A percentile compares a stretch with the other conserved stretches of the same genome.
These are phyloP conservation scores for Pasiphila rectangulata DNA, from an alignment of 2,888 invertebrate genomes.

Conservation along the genomic window DNA sequence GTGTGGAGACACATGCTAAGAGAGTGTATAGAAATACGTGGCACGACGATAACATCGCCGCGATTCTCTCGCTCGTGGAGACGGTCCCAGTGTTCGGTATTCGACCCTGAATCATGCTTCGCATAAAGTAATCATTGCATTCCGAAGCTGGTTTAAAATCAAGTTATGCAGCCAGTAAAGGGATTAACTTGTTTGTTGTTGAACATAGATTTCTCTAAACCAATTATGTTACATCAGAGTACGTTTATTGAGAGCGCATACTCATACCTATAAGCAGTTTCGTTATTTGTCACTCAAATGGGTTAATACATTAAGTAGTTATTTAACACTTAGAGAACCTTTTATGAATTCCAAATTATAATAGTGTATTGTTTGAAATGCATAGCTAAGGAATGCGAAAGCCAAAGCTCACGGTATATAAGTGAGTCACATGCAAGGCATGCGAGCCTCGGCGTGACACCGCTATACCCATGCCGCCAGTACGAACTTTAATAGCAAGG, in stretches of 20 bases:
- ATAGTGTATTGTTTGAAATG: slow-evolving; percentile 35
- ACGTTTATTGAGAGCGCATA: not conserved
- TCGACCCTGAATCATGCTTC: slow-evolving; percentile 12
- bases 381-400: slow-evolving; percentile 61
- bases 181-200: slow-evolving; percentile 17
- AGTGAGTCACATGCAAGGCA: slow-evolving; percentile 69
- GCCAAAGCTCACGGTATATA: slow-evolving; percentile 56
- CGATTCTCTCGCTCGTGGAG: too few species aligned
- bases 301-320: slow-evolving; percentile 5
- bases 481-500: slow-evolving; percentile 12
- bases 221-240: slow-evolving; percentile 2
- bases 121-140: slow-evolving; percentile 44
- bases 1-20: too few species aligned
- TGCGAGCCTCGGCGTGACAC: slow-evolving; percentile 52
- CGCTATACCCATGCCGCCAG: slow-evolving; percentile 20
- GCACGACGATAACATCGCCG: too few species aligned
- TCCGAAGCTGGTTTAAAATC: slow-evolving; percentile 59
- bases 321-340: not conserved
- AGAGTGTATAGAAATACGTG: too few species aligned
- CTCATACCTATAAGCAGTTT: not conserved
- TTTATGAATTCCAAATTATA: slow-evolving; percentile 22
- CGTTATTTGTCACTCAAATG: not conserved
- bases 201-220: slow-evolving; percentile 6
- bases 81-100: not conserved
- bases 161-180: slow-evolving; percentile 42